Evolutionary conservation across 2,113 vertebrate species (phyloP).

Genomic region (Procavia capensis): DNA sequence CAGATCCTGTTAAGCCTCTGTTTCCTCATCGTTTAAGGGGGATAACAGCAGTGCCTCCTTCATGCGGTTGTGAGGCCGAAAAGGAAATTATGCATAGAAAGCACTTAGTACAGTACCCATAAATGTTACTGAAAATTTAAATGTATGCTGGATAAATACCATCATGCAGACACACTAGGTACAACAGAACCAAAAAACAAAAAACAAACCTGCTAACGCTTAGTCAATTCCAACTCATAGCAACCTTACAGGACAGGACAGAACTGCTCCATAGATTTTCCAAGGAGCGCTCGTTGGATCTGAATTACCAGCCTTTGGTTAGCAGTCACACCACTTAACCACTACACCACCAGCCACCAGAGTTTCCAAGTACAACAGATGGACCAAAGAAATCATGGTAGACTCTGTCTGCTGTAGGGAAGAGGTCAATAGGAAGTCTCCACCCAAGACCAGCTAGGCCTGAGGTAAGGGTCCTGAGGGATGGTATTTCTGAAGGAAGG

Average conservation of each 20-base stretch:
- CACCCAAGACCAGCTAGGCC: not conserved
- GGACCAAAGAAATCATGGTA: not conserved
- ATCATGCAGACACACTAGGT: not conserved
- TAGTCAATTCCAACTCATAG: too few species aligned
- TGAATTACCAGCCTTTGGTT: too few species aligned
- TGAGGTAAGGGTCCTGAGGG: not conserved
- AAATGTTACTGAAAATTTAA: not conserved
- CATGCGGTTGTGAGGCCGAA: not conserved
- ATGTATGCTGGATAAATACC: rapidly evolving
- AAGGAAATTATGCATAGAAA: not conserved
- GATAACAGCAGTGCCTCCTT: not conserved
- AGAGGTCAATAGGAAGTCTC: not conserved
- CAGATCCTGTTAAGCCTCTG: not conserved
- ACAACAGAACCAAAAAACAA: too few species aligned
- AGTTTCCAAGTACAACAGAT: not conserved
- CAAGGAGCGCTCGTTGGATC: too few species aligned
- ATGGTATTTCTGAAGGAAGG: not conserved
- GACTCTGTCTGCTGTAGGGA: not conserved
- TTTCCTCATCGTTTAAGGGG: not conserved
- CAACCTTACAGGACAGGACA: too few species aligned
- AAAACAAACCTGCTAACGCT: too few species aligned
- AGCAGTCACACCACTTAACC: too few species aligned
- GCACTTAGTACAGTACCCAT: rapidly evolving
- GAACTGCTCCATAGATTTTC: too few species aligned
- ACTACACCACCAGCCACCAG: too few species aligned